phyloP scores from a whole-genome alignment of 2,888 invertebrate genomes.

The Helicoverpa assulta region DNA sequence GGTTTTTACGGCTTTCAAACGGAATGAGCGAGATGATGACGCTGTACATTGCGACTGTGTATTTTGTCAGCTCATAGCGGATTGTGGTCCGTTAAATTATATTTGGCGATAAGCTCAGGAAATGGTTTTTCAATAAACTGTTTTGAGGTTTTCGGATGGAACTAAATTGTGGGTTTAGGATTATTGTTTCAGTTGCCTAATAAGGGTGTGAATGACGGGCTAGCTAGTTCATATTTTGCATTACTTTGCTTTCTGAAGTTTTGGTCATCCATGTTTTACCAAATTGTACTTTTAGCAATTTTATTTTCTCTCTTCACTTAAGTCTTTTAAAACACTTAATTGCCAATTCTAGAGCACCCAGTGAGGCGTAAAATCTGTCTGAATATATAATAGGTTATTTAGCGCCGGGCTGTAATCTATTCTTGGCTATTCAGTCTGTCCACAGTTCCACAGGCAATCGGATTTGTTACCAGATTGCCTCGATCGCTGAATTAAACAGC shows the following conservation, averaged over 20 bases:
- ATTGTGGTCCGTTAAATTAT: constrained; percentile 35
- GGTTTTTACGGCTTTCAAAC: constrained; percentile 40
- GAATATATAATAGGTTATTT: constrained; percentile 21
- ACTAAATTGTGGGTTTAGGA: constrained; percentile 24
- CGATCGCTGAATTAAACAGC: constrained; percentile 30
- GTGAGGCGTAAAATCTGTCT: constrained; percentile 5
- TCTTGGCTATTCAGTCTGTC: constrained; percentile 24
- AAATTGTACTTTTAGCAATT: no score
- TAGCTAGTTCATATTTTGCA: not conserved
- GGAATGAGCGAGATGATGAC: constrained; percentile 34
- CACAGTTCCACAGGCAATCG: constrained; percentile 10
- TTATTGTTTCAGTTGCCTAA: constrained; percentile 1
- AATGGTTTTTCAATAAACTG: constrained; percentile 45
- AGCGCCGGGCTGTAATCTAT: constrained; percentile 33
- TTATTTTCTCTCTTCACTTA: not conserved
- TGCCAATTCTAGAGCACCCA: not conserved
- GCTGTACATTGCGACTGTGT: constrained; percentile 12
- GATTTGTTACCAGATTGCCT: constrained; percentile 3
- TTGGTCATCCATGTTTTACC: no score
- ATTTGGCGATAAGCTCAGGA: constrained; percentile 38
- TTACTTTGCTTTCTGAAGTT: no score
- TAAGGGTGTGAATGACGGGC: not conserved
- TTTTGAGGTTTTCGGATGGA: constrained; percentile 11
- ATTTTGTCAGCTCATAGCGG: constrained; percentile 32
- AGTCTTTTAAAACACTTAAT: not conserved